Evolutionary conservation across 2,888 invertebrate genomes (phyloP).

Genomic region (Yponomeuta sedellus): DNA sequence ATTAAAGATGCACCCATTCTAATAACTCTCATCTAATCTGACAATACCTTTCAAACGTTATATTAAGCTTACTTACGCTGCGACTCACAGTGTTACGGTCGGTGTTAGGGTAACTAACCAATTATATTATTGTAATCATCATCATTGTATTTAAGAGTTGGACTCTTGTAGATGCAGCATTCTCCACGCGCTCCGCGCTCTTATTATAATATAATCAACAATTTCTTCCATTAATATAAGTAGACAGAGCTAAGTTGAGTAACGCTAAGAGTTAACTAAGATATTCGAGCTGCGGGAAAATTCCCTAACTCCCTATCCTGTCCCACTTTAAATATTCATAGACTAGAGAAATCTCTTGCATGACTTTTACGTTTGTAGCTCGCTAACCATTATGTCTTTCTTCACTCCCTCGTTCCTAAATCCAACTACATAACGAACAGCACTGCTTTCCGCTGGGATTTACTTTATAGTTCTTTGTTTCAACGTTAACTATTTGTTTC

Average conservation of each 20-base stretch:
- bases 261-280: neutral
- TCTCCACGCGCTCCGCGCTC: no score
- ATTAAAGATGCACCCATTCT: neutral
- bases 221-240: neutral
- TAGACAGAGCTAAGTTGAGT: neutral
- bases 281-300: neutral
- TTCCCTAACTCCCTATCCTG: neutral
- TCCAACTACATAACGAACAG: neutral
- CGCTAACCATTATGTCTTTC: neutral
- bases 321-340: neutral
- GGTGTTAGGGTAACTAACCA: neutral
- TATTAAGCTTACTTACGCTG: neutral
- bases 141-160: no score
- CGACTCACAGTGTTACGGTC: neutral
- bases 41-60: neutral
- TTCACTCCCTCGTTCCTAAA: neutral
- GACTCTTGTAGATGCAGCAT: no score
- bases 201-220: no score
- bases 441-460: neutral
- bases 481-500: slow-evolving; percentile 48
- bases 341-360: neutral
- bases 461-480: neutral
- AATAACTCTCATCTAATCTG: neutral
- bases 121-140: no score
- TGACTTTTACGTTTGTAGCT: neutral